Evolutionary conservation across 2,113 vertebrate genomes (phyloP).

Genomic region (Aythya baeri): DNA sequence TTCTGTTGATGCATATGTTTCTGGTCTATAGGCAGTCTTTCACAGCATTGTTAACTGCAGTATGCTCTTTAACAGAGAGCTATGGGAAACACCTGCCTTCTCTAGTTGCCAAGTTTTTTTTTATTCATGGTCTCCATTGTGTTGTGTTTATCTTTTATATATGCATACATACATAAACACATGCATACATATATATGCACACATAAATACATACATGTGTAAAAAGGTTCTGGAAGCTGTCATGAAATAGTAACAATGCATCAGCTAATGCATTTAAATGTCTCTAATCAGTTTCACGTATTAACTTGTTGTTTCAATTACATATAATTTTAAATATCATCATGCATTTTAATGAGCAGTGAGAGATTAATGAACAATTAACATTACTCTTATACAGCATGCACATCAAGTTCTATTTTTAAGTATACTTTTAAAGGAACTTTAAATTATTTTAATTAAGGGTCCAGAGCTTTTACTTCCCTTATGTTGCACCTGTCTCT

Average conservation of each 20-base stretch:
- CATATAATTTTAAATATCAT: neutral
- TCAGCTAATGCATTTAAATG: neutral
- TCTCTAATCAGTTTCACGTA: slow-evolving; percentile 8
- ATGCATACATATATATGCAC: neutral
- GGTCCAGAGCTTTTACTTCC: neutral
- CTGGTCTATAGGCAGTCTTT: slow-evolving; percentile 40
- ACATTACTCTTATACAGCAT: neutral
- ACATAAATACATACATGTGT: neutral
- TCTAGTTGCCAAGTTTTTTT: slow-evolving; percentile 49
- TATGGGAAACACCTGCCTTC: slow-evolving; percentile 77
- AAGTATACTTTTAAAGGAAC: neutral
- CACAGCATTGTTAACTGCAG: slow-evolving; percentile 40
- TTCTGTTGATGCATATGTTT: slow-evolving; percentile 42
- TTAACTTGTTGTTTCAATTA: neutral
- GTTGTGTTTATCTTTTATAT: slow-evolving; percentile 63
- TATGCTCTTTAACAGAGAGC: slow-evolving; percentile 42
- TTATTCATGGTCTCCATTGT: slow-evolving; percentile 39
- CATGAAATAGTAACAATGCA: neutral
- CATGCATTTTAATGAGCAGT: neutral
- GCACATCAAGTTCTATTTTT: neutral
- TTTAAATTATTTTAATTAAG: neutral
- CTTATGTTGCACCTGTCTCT: neutral
- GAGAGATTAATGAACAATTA: neutral
- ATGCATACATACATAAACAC: neutral
- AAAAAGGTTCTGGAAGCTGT: slow-evolving; percentile 52